Evolutionary conservation across 2,888 invertebrate genomes (phyloP), one percentile per base, ranked within the genome.

Genomic region (Anoncus sp.): DNA sequence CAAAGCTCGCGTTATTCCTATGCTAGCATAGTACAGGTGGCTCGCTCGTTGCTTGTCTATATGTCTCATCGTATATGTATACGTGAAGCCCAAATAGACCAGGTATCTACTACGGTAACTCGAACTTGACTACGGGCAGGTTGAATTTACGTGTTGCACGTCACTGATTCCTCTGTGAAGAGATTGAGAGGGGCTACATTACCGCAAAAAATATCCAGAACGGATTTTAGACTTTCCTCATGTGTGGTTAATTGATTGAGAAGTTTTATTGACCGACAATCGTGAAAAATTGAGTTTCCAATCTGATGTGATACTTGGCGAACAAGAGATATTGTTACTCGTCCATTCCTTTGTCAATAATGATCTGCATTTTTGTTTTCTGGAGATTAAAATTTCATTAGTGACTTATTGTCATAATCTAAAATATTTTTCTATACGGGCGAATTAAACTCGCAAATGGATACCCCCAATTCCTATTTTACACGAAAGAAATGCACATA

Each of bases 261-360:
- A n/a, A 45, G n/a, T 18, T n/a, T 16, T 4, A 45, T 45, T 18
- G 45, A 45, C 45, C 45, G 45, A 9, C 45, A 45, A 5, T 9
- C 16, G 45, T 45, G 45, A 38, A 38, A 45, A 45, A 16, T 5
- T 45, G 16, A 16, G 40, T 45, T 18, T 16, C 16, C 45, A 3
- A 10, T 45, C 45, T 18, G 18, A 16, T 45, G 67, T 74, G 76
- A 81, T 76, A 74, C 63, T 76, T 72, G 69, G 78, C 66, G 75
- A 62, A 80, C 77, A 73, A 67, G 73, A 74, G 66, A 59, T 65
- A 51, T 40, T 51, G 40, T 40, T 71, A 51, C 51, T 73, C 38
- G 10, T 10, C 10, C 40, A 73, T 78, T 73, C 53, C 71, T 38
- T 10, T 38, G 38, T 49, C 59, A 73, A 31, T 73, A 20, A 47